Percentiles rank a stretch among this genome's conserved stretches.
Conservation (phyloP, 2,113 vertebrate species). For the Paedocypris sp. region DNA sequence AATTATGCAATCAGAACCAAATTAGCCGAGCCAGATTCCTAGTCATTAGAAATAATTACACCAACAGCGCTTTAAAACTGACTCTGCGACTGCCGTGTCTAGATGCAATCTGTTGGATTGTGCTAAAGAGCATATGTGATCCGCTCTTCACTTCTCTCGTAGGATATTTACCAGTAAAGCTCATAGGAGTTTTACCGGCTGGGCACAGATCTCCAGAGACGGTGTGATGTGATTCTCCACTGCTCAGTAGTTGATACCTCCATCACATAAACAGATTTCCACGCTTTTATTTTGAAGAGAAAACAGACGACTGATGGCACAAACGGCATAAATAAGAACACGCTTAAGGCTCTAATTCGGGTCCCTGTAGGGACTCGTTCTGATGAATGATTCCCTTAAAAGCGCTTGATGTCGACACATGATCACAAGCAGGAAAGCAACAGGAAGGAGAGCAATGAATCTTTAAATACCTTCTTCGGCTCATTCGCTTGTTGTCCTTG, state of each 20-base stretch:
- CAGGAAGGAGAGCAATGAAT: not conserved
- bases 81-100: conserved; percentile 8
- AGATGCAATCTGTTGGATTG: not conserved
- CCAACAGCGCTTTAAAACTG: conserved; percentile 11
- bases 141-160: not conserved
- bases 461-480: not conserved
- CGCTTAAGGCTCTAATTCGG: conserved; percentile 6
- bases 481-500: conserved; percentile 4
- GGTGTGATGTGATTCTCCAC: conserved; percentile 45
- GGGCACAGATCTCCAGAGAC: conserved; percentile 41
- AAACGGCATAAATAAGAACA: conserved; percentile 61
- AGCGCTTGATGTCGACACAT: not conserved
- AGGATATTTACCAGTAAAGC: conserved; percentile 19
- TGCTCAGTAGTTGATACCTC: conserved; percentile 57
- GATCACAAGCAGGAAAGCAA: not conserved
- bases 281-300: conserved; percentile 29
- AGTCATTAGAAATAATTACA: conserved; percentile 33
- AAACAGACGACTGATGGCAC: conserved; percentile 60
- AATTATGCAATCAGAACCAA: conserved; percentile 35
- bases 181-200: conserved; percentile 21
- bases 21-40: conserved; percentile 18
- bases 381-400: conserved; percentile 2
- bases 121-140: not conserved
- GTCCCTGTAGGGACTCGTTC: not conserved
- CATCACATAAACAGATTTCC: conserved; percentile 30